These are phyloP conservation scores for Zosterops borbonicus DNA, from an alignment of 2,113 vertebrate species.

Conservation along the genomic window DNA sequence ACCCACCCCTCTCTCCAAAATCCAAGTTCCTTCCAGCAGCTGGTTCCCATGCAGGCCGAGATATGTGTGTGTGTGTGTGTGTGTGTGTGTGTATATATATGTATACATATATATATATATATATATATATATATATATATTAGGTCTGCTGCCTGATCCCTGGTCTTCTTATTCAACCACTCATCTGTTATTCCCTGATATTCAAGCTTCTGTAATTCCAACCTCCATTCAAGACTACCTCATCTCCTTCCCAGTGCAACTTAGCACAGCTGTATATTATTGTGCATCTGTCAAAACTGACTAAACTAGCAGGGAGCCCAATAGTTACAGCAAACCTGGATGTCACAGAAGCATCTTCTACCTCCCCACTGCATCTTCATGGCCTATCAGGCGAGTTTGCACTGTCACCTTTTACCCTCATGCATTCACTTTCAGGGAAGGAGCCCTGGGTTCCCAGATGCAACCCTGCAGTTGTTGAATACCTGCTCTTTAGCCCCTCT, in stretches of 20 bases:
- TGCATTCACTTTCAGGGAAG: not conserved
- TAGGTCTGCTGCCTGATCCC: not conserved
- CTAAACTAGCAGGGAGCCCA: not conserved
- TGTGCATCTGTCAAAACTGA: not conserved
- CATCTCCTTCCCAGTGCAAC: not conserved
- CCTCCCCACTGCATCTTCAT: not conserved
- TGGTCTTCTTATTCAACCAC: not conserved
- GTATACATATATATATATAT: too few relatives aligned
- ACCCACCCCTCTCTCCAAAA: not conserved
- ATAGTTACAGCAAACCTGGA: not conserved
- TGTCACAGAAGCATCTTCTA: not conserved
- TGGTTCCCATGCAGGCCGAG: not conserved
- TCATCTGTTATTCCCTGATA: not conserved
- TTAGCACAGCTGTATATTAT: not conserved
- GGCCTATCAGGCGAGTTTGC: accelerated
- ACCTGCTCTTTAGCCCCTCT: not conserved
- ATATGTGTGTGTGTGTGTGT: too few relatives aligned
- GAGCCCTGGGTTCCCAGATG: not conserved
- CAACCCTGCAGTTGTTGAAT: not conserved
- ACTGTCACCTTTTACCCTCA: not conserved
- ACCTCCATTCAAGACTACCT: not conserved
- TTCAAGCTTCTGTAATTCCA: not conserved
- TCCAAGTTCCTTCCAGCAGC: not conserved
- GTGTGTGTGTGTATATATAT: too few relatives aligned
- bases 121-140: not conserved